These are phyloP conservation scores for Ochropacha duplaris DNA, from an alignment of 2,888 invertebrate genomes.

Conservation along the genomic window DNA sequence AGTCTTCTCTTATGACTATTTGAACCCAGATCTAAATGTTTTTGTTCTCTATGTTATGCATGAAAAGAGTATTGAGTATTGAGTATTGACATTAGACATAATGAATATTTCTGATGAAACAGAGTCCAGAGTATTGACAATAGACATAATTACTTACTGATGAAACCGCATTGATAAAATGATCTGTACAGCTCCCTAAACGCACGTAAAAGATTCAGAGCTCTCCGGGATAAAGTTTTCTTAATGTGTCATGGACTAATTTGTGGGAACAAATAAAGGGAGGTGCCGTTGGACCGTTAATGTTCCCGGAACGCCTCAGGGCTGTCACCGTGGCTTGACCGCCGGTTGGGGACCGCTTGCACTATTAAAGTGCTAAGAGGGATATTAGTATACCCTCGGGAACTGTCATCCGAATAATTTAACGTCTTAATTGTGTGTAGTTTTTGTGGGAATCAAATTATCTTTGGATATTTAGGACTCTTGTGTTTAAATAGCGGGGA, in stretches of 20 bases:
- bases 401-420: slow-evolving; percentile 76
- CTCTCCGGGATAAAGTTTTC: slow-evolving; percentile 37
- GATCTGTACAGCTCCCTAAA: background rate
- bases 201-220: slow-evolving; percentile 11
- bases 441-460: slow-evolving; percentile 40
- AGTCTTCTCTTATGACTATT: too few species aligned
- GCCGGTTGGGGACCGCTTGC: slow-evolving; percentile 56
- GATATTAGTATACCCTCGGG: slow-evolving; percentile 75
- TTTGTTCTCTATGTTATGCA: too few species aligned
- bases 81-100: too few species aligned
- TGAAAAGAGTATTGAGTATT: too few species aligned
- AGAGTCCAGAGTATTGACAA: too few species aligned
- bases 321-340: slow-evolving; percentile 72
- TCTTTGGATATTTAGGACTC: slow-evolving; percentile 7
- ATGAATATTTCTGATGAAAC: too few species aligned
- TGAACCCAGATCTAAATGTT: too few species aligned
- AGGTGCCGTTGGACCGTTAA: slow-evolving; percentile 60
- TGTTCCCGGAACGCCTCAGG: slow-evolving; percentile 69
- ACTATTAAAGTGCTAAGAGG: slow-evolving; percentile 82
- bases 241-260: slow-evolving; percentile 57
- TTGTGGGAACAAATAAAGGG: slow-evolving; percentile 78
- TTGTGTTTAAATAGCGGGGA: background rate
- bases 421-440: slow-evolving; percentile 71
- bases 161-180: background rate
- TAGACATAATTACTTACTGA: background rate